These are phyloP conservation scores for Drosophila melanica DNA, from an alignment of 1,140 invertebrate species.

Conservation along the genomic window DNA sequence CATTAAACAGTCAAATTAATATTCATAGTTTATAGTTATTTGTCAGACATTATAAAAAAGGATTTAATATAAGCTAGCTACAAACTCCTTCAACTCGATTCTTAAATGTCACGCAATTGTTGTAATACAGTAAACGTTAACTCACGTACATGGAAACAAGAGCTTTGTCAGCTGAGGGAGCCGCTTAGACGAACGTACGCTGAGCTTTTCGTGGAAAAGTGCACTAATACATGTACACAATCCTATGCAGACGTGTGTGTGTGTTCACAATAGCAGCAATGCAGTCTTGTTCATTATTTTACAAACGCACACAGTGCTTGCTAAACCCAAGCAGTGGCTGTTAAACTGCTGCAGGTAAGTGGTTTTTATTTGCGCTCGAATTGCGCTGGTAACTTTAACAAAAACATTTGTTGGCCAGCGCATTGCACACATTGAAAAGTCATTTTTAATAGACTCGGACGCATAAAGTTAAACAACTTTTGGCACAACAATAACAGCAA, in stretches of 20 bases:
- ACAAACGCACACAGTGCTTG: too few relatives aligned
- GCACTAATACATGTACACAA: not conserved
- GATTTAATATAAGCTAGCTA: too few relatives aligned
- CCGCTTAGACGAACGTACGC: not conserved
- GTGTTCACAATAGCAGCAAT: not conserved
- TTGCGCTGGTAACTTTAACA: constrained; percentile 11
- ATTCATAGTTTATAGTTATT: too few relatives aligned
- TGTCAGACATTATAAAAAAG: too few relatives aligned
- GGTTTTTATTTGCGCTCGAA: constrained; percentile 13
- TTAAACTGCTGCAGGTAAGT: constrained; percentile 20
- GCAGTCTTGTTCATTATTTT: too few relatives aligned
- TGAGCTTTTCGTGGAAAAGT: not conserved
- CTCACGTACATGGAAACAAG: not conserved
- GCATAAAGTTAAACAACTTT: constrained; percentile 58
- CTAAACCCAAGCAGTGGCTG: constrained; percentile 1
- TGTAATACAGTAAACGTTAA: not conserved
- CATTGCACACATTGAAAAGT: constrained; percentile 44
- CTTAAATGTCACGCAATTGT: not conserved
- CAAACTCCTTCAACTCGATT: not conserved
- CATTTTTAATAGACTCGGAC: constrained; percentile 75
- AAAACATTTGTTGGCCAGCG: constrained; percentile 16
- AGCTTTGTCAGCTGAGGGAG: not conserved
- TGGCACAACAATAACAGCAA: constrained; percentile 30
- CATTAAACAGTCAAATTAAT: too few relatives aligned
- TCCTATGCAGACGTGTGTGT: not conserved